These are phyloP conservation scores for Rhabditophanes sp. DNA, from an alignment of 2,888 invertebrate genomes.

Conservation along the genomic window DNA sequence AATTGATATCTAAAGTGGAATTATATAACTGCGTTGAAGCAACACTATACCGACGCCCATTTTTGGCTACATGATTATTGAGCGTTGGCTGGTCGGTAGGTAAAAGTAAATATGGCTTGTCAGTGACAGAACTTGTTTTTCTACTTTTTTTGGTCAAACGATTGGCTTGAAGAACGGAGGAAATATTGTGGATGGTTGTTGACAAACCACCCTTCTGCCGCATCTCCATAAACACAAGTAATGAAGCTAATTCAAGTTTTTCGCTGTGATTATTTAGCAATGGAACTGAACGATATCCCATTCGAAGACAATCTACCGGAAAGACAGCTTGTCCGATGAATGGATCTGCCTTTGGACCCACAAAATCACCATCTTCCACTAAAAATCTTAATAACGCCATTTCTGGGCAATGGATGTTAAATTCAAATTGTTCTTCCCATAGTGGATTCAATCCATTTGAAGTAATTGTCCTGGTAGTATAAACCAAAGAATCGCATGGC, in stretches of 20 bases:
- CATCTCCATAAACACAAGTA: constrained; percentile 65
- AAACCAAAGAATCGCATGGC: constrained; percentile 52
- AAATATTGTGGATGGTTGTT: too few species aligned
- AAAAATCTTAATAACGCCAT: constrained; percentile 67
- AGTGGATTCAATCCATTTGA: constrained; percentile 85
- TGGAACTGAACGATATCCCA: constrained; percentile 70
- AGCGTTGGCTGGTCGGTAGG: too few species aligned
- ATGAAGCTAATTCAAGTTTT: constrained; percentile 72
- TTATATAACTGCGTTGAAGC: too few species aligned
- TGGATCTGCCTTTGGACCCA: constrained; percentile 56
- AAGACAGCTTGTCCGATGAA: constrained; percentile 89
- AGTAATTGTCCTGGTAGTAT: constrained; percentile 63
- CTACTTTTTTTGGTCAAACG: too few species aligned
- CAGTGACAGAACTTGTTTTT: too few species aligned
- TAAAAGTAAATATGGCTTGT: too few species aligned
- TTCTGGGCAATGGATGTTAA: constrained; percentile 64
- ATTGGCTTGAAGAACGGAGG: too few species aligned
- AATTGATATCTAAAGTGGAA: too few species aligned
- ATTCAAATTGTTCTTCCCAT: constrained; percentile 74
- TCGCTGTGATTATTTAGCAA: constrained; percentile 77
- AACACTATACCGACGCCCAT: too few species aligned
- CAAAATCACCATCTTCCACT: constrained; percentile 79
- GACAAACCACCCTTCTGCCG: too few species aligned
- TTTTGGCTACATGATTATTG: too few species aligned
- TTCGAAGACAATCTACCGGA: constrained; percentile 54